Conservation (phyloP, 2,797 vertebrate species). For the Urocyon cinereoargenteus region DNA sequence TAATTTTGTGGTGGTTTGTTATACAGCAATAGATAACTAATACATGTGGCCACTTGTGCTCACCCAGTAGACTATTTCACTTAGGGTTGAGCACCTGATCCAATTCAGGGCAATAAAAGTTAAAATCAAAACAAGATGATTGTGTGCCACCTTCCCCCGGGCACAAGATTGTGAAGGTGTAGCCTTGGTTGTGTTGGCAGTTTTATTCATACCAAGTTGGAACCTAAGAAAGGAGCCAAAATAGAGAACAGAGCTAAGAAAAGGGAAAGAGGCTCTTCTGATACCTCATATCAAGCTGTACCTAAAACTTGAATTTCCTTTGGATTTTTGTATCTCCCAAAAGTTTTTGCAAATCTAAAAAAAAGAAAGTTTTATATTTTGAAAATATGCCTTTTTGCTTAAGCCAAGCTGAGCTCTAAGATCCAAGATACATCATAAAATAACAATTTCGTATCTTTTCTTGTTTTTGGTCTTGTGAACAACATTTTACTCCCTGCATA, state of each 20-base stretch:
- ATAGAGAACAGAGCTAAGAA: neutral
- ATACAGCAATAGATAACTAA: neutral
- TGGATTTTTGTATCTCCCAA: neutral
- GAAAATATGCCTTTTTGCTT: neutral
- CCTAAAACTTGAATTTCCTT: neutral
- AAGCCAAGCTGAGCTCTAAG: slow-evolving; percentile 8
- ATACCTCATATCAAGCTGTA: neutral
- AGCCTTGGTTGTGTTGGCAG: neutral
- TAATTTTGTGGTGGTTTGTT: neutral
- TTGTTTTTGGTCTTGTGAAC: slow-evolving; percentile 6
- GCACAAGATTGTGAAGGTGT: neutral
- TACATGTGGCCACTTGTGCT: neutral
- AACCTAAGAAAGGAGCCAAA: neutral
- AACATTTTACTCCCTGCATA: slow-evolving; percentile 22
- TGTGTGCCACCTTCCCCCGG: neutral
- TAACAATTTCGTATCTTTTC: neutral
- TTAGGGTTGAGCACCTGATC: neutral
- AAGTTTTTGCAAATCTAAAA: neutral
- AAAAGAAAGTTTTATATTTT: neutral
- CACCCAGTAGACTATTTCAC: neutral
- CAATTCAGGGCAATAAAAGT: slow-evolving; percentile 12
- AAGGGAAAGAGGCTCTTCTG: neutral
- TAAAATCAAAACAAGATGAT: neutral
- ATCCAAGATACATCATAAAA: neutral
- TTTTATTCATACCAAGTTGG: neutral